Evolutionary conservation across 2,888 invertebrate genomes (phyloP).

Genomic region (Protophormia terraenovae): DNA sequence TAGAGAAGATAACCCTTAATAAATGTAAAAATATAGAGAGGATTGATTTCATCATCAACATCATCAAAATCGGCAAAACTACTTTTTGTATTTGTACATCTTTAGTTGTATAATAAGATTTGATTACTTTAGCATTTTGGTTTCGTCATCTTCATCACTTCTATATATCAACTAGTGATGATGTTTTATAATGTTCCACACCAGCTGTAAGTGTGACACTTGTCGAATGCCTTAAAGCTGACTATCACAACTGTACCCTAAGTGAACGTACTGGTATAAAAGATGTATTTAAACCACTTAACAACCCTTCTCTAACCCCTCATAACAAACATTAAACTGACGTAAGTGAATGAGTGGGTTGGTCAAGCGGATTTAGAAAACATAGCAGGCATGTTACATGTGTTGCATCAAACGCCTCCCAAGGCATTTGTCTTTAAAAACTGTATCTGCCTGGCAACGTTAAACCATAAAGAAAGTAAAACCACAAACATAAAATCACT

Average conservation of each 20-base stretch:
- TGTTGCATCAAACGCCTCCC: conserved; percentile 57
- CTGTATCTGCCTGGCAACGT: conserved; percentile 44
- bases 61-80: not conserved
- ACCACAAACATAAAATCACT: conserved; percentile 59
- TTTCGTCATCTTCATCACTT: not conserved
- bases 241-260: conserved; percentile 58
- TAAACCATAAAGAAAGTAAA: conserved; percentile 36
- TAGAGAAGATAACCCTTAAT: conserved; percentile 39
- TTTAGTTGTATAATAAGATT: not conserved
- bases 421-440: conserved; percentile 49
- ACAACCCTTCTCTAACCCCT: conserved; percentile 46
- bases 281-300: conserved; percentile 45
- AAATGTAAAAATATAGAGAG: not conserved
- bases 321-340: conserved; percentile 2
- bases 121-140: conserved; percentile 32
- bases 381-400: conserved; percentile 54
- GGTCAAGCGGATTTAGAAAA: conserved; percentile 62
- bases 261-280: not conserved
- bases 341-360: conserved; percentile 44
- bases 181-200: conserved; percentile 2
- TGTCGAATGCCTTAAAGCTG: conserved; percentile 59
- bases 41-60: conserved; percentile 59
- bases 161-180: not conserved
- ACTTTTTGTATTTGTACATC: not conserved
- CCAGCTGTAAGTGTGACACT: conserved; percentile 29